Evolutionary conservation across 1,140 invertebrate genomes (phyloP), one percentile per base, ranked within the genome.

Genomic region (Diabrotica virgifera): DNA sequence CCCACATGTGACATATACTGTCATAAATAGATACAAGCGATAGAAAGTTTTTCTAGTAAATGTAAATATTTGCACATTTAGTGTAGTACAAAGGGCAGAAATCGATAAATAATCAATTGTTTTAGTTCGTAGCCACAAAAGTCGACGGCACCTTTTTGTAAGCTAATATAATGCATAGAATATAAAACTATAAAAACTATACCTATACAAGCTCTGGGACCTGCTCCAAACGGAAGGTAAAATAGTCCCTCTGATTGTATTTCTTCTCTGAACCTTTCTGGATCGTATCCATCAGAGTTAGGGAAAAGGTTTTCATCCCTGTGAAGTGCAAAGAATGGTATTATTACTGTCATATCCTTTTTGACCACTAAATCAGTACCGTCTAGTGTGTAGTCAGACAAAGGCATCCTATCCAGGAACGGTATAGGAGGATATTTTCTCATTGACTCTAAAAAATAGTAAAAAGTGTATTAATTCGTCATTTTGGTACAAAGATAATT

Each of bases 141-240:
- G n/a, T n/a, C n/a, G n/a, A n/a, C n/a, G n/a, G n/a, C n/a, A n/a
- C n/a, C n/a, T n/a, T n/a, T n/a, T n/a, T n/a, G n/a, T n/a, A n/a
- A n/a, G n/a, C n/a, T n/a, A n/a, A n/a, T n/a, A n/a, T n/a, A n/a
- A n/a, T n/a, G n/a, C n/a, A n/a, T 24, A 24, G 24, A 24, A 24
- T 24, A 24, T 24, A 24, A 24, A 24, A 24, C 24, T 24, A 24
- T 24, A 24, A 24, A 24, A 24, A 24, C 2, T 35, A n/a, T 82
- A 74, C 82, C 85, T 54, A 86, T 78, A 69, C 85, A 87, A 69
- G 80, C 82, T 69, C 85, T 76, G 2, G 84, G 85, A 10, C 86
- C 86, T n/a, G 74, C 72, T 14, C 86, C 85, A 74, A 88, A 88
- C 0, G 85, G 82, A 59, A 86, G 67, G 70, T 79, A 89, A 2